A percentile compares a stretch with the other conserved stretches of the same genome.
phyloP scores from a whole-genome alignment of 2,113 vertebrate genomes.

The Micronycteris hirsuta region DNA sequence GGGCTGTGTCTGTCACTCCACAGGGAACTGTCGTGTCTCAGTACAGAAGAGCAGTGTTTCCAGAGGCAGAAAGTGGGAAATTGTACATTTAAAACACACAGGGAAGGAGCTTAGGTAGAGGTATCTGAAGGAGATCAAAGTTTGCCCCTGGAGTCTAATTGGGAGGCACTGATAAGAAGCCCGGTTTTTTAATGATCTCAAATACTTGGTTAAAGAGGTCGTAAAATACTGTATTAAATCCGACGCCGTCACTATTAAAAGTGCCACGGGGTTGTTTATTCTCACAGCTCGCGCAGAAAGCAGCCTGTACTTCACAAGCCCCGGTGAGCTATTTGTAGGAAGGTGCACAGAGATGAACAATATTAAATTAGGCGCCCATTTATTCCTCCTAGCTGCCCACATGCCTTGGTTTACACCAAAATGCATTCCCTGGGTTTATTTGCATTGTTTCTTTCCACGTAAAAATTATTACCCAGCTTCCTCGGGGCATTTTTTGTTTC shows the following conservation, averaged over 20 bases:
- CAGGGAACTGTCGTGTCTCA: neutral
- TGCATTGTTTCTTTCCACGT: constrained; percentile 63
- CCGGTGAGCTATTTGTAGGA: neutral
- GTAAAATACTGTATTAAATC: constrained; percentile 30
- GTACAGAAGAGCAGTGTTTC: neutral
- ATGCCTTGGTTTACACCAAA: neutral
- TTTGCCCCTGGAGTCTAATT: neutral
- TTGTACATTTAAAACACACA: neutral
- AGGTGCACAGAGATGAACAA: constrained; percentile 42
- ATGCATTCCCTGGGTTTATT: constrained; percentile 31
- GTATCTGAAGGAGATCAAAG: constrained; percentile 1
- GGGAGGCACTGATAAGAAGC: constrained; percentile 25
- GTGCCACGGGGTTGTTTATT: neutral
- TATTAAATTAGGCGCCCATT: neutral
- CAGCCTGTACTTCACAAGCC: constrained; percentile 1
- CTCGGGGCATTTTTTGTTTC: constrained; percentile 35
- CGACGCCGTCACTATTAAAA: neutral
- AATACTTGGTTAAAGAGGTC: constrained; percentile 52
- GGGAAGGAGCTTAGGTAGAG: neutral
- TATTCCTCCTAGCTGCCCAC: neutral
- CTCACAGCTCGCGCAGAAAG: constrained; percentile 32
- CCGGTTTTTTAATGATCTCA: constrained; percentile 35
- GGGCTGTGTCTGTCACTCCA: neutral
- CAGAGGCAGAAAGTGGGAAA: neutral
- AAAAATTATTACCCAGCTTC: constrained; percentile 66